Conservation (phyloP, 2,888 invertebrate species). For the Nemotelus nigrinus region DNA sequence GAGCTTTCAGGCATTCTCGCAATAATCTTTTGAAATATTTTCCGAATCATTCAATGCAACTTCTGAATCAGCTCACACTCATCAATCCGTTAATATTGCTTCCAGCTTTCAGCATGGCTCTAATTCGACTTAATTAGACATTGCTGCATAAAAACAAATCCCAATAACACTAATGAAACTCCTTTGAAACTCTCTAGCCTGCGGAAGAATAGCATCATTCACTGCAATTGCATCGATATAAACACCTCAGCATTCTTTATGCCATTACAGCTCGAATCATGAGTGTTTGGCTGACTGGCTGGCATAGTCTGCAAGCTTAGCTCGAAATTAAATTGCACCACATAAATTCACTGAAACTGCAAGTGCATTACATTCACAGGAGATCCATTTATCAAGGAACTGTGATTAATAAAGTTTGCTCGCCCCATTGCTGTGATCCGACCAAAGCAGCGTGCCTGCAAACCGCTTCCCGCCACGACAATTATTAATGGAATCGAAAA, state of each 20-base stretch:
- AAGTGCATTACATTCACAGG: slow-evolving; percentile 30
- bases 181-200: too few relatives aligned
- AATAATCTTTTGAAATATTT: too few relatives aligned
- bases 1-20: too few relatives aligned
- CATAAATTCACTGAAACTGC: slow-evolving; percentile 34
- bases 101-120: too few relatives aligned
- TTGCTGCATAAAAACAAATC: too few relatives aligned
- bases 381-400: slow-evolving; percentile 36
- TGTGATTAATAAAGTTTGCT: slow-evolving; percentile 41
- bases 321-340: slow-evolving; percentile 34
- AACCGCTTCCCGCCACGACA: slow-evolving; percentile 3
- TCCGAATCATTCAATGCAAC: too few relatives aligned
- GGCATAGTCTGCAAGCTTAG: background rate
- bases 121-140: too few relatives aligned
- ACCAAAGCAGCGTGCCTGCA: background rate
- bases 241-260: background rate
- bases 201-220: too few relatives aligned
- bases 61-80: too few relatives aligned
- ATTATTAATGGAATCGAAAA: slow-evolving; percentile 39
- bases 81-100: too few relatives aligned
- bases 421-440: background rate
- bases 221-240: background rate
- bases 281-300: background rate
- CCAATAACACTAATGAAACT: too few relatives aligned
- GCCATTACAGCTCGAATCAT: background rate